phyloP scores from a whole-genome alignment of 30 jellyfish, hydroid and myxozoan genomes.

The Hydractinia echinata region DNA sequence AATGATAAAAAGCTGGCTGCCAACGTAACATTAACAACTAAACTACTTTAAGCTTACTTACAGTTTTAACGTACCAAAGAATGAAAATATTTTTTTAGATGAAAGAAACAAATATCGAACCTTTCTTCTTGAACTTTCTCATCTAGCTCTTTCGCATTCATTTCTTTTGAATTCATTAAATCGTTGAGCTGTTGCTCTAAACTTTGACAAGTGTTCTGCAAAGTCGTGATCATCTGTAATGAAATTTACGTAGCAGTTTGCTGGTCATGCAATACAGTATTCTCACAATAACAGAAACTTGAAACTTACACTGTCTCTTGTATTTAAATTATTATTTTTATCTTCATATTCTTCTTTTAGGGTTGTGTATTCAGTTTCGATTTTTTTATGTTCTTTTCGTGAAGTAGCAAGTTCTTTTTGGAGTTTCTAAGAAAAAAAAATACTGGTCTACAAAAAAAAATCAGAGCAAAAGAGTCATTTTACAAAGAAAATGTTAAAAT shows the following conservation, averaged over 20 bases:
- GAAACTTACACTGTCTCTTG: slow-evolving; percentile 67
- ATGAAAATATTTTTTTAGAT: not conserved
- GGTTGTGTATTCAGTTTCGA: slow-evolving; percentile 65
- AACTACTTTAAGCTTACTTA: no score
- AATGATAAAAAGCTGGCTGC: no score
- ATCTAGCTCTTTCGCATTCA: slow-evolving; percentile 63
- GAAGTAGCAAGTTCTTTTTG: slow-evolving; percentile 63
- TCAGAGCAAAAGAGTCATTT: not conserved
- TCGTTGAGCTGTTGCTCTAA: slow-evolving; percentile 79
- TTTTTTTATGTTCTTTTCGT: slow-evolving; percentile 73
- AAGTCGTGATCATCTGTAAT: slow-evolving; percentile 60
- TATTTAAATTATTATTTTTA: slow-evolving; percentile 37
- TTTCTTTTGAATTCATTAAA: slow-evolving; percentile 52
- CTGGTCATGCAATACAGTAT: not conserved
- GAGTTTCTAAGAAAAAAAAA: slow-evolving; percentile 47
- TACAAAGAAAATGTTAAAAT: no score
- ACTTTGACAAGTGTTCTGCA: slow-evolving; percentile 72
- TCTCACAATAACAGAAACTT: not conserved
- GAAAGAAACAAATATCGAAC: slow-evolving; percentile 32
- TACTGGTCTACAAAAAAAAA: not conserved
- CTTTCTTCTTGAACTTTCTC: slow-evolving; percentile 67
- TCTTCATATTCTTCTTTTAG: slow-evolving; percentile 74
- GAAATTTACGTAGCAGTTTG: not conserved
- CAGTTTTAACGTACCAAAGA: no score
- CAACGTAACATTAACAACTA: no score